phyloP scores from a whole-genome alignment of 2,797 vertebrate genomes.

The Austrolebias charrua region DNA sequence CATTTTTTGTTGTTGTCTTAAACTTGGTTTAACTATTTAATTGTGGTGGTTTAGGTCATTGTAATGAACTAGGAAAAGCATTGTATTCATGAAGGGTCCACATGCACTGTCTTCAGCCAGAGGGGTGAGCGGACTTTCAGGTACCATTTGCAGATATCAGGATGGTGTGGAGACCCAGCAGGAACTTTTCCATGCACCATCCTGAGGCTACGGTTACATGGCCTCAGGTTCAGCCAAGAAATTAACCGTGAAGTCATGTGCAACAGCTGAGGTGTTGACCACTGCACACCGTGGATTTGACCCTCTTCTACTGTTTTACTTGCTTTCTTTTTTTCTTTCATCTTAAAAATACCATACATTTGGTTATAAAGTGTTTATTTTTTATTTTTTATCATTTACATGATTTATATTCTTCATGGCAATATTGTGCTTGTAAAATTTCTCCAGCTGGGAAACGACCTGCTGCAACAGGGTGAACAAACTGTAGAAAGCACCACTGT shows the following conservation, averaged over 20 bases:
- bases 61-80: background rate
- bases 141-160: slow-evolving; percentile 63
- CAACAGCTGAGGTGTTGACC: slow-evolving; percentile 73
- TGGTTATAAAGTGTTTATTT: too few relatives aligned
- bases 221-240: slow-evolving; percentile 66
- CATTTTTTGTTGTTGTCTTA: too few relatives aligned
- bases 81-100: slow-evolving; percentile 20
- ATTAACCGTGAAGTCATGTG: slow-evolving; percentile 72
- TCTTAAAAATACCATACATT: too few relatives aligned
- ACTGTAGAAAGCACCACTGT: slow-evolving; percentile 44
- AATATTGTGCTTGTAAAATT: slow-evolving; percentile 23
- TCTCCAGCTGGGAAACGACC: slow-evolving; percentile 23
- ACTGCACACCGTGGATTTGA: slow-evolving; percentile 31
- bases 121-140: slow-evolving; percentile 49
- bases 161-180: slow-evolving; percentile 57
- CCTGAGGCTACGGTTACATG: slow-evolving; percentile 2
- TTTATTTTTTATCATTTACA: slow-evolving; percentile 9
- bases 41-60: background rate
- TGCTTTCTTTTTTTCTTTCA: slow-evolving; percentile 20
- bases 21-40: too few relatives aligned
- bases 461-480: slow-evolving; percentile 36
- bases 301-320: slow-evolving; percentile 11
- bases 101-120: slow-evolving; percentile 55
- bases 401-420: slow-evolving; percentile 9
- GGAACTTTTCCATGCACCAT: background rate